These are phyloP conservation scores for Drosophila baimaii DNA, from an alignment of 1,140 invertebrate species.

Conservation along the genomic window DNA sequence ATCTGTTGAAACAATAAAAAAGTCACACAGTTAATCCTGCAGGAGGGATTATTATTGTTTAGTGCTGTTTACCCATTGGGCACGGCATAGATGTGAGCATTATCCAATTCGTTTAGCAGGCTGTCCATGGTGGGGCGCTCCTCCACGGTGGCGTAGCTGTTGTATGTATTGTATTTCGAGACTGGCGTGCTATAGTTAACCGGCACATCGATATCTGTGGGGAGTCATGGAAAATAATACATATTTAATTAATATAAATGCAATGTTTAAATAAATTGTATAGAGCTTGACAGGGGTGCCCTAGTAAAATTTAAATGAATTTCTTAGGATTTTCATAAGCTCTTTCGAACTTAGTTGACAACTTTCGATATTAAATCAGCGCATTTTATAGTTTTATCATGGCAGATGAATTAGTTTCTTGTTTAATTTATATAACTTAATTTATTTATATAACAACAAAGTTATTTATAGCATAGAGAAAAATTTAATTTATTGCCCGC, in stretches of 20 bases:
- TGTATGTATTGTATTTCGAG: conserved; percentile 78
- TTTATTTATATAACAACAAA: neutral
- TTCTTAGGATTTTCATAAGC: too few species aligned
- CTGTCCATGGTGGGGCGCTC: conserved; percentile 92
- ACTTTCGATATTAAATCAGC: too few species aligned
- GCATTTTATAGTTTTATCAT: too few species aligned
- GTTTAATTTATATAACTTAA: neutral
- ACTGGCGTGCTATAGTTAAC: conserved; percentile 72
- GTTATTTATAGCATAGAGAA: neutral
- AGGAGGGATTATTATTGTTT: neutral
- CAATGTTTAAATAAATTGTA: too few species aligned
- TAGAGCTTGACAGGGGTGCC: too few species aligned
- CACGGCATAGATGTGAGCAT: conserved; percentile 86
- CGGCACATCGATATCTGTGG: conserved; percentile 70
- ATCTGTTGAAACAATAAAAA: conserved; percentile 29
- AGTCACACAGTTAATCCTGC: neutral
- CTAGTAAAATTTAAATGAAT: too few species aligned
- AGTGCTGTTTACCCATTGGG: conserved; percentile 89
- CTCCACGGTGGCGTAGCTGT: conserved; percentile 77
- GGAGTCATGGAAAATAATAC: neutral
- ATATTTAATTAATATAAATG: neutral
- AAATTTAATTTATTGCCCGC: neutral
- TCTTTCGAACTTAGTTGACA: too few species aligned
- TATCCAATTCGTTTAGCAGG: conserved; percentile 93
- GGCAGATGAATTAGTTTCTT: neutral